Base-by-base conservation (phyloP, 2,888 invertebrate species). In the Scelioninae gen. 1 region DNA sequence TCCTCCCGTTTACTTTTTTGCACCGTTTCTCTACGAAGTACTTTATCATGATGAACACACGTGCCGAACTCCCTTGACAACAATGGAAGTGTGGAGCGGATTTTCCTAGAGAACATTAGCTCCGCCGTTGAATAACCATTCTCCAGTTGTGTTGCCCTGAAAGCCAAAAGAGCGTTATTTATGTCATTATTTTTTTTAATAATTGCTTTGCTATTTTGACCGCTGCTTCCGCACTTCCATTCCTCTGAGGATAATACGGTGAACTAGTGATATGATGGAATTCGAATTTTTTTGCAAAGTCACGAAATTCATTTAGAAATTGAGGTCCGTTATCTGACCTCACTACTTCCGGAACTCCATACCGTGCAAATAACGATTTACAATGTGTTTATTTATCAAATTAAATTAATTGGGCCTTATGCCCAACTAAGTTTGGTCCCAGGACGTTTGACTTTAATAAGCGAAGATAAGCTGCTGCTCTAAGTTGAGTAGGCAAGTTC, bases 211-310 rank as follows among this genome's bases (percentile, higher is more conserved):
- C 58, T 23, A 29, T 11, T 29, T 58, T 58, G 0, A 58, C 58
- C 8, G 43, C 58, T 11, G 43, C 11, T 43, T 66, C 53, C 0
- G n/a, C 56, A 8, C 55, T 55, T 6, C 45, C 68, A 10, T 55
- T 68, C n/a, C 68, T 45, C 40, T 68, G 68, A 0, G 45, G 32
- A 8, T 43, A 68, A 43, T 69, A 5, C 0, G 69, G 69, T 2
- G 69, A 69, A 45, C 69, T 69, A 5, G 69, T 47, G 0, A 69
- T 13, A 13, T 58, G 71, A n/a, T 38, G 23, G 29, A 71, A 71
- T 5, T 49, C 58, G n/a, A 34, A 55, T n/a, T 10, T 0, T 47
- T n/a, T 0, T 9, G 68, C 43, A 34, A 69, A 69, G 16, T 32
- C 45, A 23, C 10, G 45, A 55, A 69, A 69, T 45, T 34, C 55